These are phyloP conservation scores for Myioborus miniatus DNA, from an alignment of 2,797 vertebrate genomes.

Conservation along the genomic window DNA sequence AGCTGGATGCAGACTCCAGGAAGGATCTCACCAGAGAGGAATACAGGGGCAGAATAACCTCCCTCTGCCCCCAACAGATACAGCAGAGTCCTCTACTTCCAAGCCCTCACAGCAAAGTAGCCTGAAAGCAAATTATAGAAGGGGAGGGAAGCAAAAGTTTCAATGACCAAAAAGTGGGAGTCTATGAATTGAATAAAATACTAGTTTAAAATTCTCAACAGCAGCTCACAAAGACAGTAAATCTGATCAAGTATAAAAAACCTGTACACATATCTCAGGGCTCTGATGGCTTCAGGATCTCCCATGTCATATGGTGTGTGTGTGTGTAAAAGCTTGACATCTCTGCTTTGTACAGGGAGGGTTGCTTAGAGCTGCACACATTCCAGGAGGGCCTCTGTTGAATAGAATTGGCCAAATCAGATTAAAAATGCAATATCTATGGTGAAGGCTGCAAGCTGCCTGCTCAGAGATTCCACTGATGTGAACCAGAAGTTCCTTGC, in stretches of 20 bases:
- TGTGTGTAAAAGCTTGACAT: neutral
- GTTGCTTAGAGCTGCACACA: neutral
- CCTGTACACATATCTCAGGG: neutral
- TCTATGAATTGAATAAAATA: neutral
- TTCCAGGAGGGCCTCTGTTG: constrained; percentile 38
- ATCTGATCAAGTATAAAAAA: neutral
- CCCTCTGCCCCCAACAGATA: neutral
- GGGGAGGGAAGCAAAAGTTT: rapidly evolving
- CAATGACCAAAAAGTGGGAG: neutral
- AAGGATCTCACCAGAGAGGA: neutral
- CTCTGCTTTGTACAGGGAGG: neutral
- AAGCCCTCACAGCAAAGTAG: neutral
- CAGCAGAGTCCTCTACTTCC: neutral
- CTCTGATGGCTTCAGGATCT: neutral
- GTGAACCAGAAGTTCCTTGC: constrained; percentile 58
- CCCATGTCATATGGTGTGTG: neutral
- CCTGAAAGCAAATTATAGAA: neutral
- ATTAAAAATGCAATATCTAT: constrained; percentile 39
- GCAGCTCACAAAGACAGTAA: neutral
- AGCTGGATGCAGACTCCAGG: neutral
- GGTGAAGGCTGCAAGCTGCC: constrained; percentile 15
- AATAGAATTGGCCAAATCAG: constrained; percentile 54
- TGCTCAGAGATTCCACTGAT: constrained; percentile 36
- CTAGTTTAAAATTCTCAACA: neutral
- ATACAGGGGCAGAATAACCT: neutral